Evolutionary conservation across 2,797 vertebrate species (phyloP), one percentile per base, ranked within the genome.

Genomic region (Masticophis lateralis): DNA sequence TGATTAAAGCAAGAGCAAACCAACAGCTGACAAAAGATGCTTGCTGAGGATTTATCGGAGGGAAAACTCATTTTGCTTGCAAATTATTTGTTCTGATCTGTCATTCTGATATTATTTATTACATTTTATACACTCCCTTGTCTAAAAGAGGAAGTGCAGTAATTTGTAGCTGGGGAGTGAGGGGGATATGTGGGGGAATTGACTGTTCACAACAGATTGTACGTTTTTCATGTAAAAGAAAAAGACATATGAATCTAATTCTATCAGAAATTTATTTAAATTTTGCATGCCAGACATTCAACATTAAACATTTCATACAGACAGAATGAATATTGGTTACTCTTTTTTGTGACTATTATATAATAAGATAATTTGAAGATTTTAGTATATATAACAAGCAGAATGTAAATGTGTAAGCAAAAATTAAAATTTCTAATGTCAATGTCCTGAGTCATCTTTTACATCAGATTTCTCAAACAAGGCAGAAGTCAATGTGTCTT

Each of bases 361-460:
- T 51, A 83, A 89, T 53, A 89, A 53, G 51, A 18, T 22, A 63
- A 18, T 27, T 57, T 74, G 88, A 55, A 92, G 43, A 86, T 53
- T 83, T 89, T 74, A 12, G 28, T 22, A 56, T 61, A 56, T 37
- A 22, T 10, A 22, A 18, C 43, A 83, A 74, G 32, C 69, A 92
- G 56, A 28, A 61, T 89, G 22, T 61, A 60, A 89, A 83, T 27
- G 9, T 25, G 11, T 74, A 57, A 94, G 28, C 60, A 89, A 89
- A 88, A 83, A 28, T 69, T 22, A 22, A 79, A 14, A 87, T 79
- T 12, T 89, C 83, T 94, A 57, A 43, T 92, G 94, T 59, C 89
- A 88, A 89, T 56, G 87, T 18, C 91, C 47, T 96, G 87, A 93
- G 92, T 61, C 47, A 91, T 94, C 83, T 93, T 43, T 92, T 91